Conservation (phyloP, 2,888 invertebrate species). For the Adela reaumurella region DNA sequence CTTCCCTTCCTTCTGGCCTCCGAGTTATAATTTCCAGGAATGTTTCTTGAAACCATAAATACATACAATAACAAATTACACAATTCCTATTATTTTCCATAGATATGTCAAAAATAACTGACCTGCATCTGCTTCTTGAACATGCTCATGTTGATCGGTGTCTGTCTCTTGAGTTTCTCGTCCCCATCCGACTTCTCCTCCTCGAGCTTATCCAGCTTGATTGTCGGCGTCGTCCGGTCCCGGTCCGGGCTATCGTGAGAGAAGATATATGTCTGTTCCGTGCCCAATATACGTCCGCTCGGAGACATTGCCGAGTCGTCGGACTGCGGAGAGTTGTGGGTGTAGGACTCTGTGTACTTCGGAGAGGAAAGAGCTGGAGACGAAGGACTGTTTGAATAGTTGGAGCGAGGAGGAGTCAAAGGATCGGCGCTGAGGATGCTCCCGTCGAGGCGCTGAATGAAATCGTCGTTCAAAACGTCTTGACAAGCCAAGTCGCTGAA, state of each 20-base stretch:
- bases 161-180: not conserved
- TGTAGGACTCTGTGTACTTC: not conserved
- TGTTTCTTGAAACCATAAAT: too few relatives aligned
- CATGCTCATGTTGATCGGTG: not conserved
- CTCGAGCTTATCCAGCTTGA: not conserved
- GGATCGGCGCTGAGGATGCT: not conserved
- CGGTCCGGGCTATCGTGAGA: not conserved
- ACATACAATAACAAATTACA: too few relatives aligned
- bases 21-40: too few relatives aligned
- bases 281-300: not conserved
- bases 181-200: not conserved
- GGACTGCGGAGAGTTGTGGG: not conserved
- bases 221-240: not conserved
- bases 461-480: not conserved
- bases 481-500: too few relatives aligned
- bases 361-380: not conserved
- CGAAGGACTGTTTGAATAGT: not conserved
- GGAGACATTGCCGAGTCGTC: not conserved
- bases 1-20: too few relatives aligned
- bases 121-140: conserved; percentile 13
- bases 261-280: not conserved
- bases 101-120: too few relatives aligned
- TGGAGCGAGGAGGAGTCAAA: not conserved
- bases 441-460: not conserved
- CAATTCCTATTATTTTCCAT: too few relatives aligned